Conservation (phyloP, 2,113 vertebrate genomes). For the Sphyrna mokarran region DNA sequence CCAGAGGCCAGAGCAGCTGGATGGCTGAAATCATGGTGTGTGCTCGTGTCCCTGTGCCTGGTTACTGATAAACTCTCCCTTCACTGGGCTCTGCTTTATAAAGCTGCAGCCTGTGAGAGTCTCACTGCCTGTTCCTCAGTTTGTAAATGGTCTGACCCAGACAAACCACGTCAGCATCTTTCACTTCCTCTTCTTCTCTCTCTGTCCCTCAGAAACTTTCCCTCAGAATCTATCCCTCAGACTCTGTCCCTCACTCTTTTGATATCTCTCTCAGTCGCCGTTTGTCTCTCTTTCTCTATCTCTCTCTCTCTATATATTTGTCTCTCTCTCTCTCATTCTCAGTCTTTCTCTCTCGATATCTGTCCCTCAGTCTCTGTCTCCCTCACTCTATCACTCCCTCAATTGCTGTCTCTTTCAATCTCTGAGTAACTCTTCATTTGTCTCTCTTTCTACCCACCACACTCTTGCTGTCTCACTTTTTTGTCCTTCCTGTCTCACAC, state of each 20-base stretch:
- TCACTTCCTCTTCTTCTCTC: background rate
- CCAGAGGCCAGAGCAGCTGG: background rate
- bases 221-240: background rate
- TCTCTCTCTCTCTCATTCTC: no score
- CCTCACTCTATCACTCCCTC: no score
- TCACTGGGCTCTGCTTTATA: background rate
- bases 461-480: background rate
- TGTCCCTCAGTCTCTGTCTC: no score
- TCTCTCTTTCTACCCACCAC: no score
- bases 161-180: background rate
- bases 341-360: no score
- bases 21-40: background rate
- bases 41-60: background rate
- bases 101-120: background rate
- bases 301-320: no score
- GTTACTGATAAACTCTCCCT: background rate
- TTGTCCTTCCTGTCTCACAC: no score
- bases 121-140: background rate
- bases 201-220: background rate
- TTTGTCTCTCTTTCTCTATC: no score
- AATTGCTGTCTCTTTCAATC: no score
- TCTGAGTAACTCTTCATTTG: no score
- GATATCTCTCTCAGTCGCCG: no score
- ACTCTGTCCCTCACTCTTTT: no score
- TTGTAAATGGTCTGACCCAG: background rate